Evolutionary conservation across 1,140 invertebrate species (phyloP), one percentile per base, ranked within the genome.

Genomic region (Drosophila oshimai): DNA sequence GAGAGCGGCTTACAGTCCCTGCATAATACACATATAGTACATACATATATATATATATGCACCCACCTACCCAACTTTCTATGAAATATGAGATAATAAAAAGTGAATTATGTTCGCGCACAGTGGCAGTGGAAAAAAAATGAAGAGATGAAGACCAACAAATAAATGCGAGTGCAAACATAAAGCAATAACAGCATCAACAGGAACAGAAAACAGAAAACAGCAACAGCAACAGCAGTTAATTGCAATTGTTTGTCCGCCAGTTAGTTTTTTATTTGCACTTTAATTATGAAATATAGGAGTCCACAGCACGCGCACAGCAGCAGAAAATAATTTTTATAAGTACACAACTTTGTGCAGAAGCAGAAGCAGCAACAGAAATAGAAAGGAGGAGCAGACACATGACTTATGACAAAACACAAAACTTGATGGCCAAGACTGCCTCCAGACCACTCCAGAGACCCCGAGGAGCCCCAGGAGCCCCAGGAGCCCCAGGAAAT

Each of bases 81-180:
- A 47, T 65, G 47, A 65, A 83, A 83, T 83, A 83, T 78, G 79
- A 84, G 74, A 83, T 84, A 84, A 83, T 83, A 83, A 83, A 83
- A 83, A 83, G 79, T 83, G 80, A 83, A 83, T 83, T 83, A 83
- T 83, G 79, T 57, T 71, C 74, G 45, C 41, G 54, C 57, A 54
- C 67, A 61, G 55, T 47, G 20, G 47, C 22, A 46, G 31, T 41
- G 22, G 24, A 31, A 28, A 34, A 37, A 18, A 58, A 24, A 51
- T 24, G 4, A 22, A 33, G 18, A 34, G 13, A 37, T 31, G 41
- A 29, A 17, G 46, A 50, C 42, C 24, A 51, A 36, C 28, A 74
- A 57, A 36, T 47, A 49, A 77, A 74, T 58, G 39, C 15, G 34
- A 34, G 13, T 17, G 44, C 41, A 75, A 61, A 68, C 53, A 68